These are phyloP conservation scores for Sebastes itinus DNA, from an alignment of 2,797 vertebrate genomes.

Conservation along the genomic window DNA sequence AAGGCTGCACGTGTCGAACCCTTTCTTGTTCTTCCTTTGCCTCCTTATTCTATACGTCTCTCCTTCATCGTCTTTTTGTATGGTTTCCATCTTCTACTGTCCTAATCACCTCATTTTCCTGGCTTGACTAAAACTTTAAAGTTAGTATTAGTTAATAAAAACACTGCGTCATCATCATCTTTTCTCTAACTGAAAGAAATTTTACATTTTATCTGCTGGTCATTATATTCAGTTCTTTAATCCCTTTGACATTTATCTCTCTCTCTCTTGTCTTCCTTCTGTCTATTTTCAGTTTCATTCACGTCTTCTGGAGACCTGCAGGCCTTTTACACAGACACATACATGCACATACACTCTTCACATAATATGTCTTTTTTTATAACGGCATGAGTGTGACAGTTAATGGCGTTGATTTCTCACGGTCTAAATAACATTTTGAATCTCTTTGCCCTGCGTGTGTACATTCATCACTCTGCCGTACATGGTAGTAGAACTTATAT, in stretches of 20 bases:
- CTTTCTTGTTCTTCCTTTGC: neutral
- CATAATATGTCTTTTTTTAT: conserved; percentile 6
- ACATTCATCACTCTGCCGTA: neutral
- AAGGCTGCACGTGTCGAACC: conserved; percentile 1
- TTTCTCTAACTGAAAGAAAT: neutral
- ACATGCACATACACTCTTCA: neutral
- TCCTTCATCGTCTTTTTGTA: neutral
- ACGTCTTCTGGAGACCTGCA: neutral
- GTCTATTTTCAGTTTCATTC: neutral
- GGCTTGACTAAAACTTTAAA: neutral
- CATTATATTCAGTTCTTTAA: neutral
- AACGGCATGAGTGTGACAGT: conserved; percentile 13
- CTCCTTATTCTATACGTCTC: neutral
- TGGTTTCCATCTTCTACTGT: neutral
- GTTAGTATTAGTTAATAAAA: neutral
- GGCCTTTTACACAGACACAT: neutral
- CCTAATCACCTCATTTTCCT: neutral
- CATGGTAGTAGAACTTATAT: conserved; percentile 15
- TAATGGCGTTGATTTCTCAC: conserved; percentile 31
- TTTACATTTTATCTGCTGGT: neutral
- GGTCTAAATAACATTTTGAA: conserved; percentile 51
- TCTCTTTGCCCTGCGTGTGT: neutral
- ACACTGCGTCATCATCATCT: neutral
- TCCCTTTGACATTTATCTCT: neutral
- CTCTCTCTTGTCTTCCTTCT: neutral